Evolutionary conservation across 1,140 invertebrate genomes (phyloP).

Genomic region (Neodiprion virginianus): DNA sequence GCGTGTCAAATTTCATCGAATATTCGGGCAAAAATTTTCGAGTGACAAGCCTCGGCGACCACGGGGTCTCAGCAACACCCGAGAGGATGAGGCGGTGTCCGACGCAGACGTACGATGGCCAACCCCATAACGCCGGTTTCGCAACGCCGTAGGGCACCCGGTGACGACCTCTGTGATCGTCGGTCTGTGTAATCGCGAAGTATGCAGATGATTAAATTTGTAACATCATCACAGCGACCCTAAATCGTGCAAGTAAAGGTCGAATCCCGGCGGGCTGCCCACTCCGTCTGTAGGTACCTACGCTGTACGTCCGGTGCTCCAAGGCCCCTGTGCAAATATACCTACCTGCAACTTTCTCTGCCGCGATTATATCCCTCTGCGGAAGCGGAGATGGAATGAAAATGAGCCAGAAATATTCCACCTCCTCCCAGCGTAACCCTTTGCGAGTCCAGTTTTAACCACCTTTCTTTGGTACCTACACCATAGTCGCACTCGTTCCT

Average conservation of each 20-base stretch:
- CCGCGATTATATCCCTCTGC: too few relatives aligned
- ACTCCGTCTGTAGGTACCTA: neutral
- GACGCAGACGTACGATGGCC: slow-evolving; percentile 4
- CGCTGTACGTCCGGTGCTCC: neutral
- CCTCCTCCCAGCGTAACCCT: too few relatives aligned
- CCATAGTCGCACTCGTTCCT: too few relatives aligned
- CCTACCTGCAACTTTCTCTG: too few relatives aligned
- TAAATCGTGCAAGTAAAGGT: slow-evolving; percentile 48
- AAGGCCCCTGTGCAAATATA: neutral
- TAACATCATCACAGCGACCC: slow-evolving; percentile 61
- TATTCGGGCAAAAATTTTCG: neutral
- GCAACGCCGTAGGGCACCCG: slow-evolving; percentile 1
- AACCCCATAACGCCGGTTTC: neutral
- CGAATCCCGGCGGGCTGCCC: slow-evolving; percentile 23
- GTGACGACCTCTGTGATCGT: slow-evolving; percentile 60
- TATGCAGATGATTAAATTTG: slow-evolving; percentile 66
- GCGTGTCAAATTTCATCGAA: slow-evolving; percentile 1
- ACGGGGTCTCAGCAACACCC: neutral
- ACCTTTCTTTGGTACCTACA: too few relatives aligned
- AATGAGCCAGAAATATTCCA: too few relatives aligned
- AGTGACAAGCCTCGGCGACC: neutral
- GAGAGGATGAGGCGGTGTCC: neutral
- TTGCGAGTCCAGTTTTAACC: too few relatives aligned
- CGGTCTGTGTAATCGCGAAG: slow-evolving; percentile 62
- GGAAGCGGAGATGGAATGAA: too few relatives aligned